Base-by-base conservation (phyloP, 2,113 vertebrate genomes). In the Lasiurus cinereus region DNA sequence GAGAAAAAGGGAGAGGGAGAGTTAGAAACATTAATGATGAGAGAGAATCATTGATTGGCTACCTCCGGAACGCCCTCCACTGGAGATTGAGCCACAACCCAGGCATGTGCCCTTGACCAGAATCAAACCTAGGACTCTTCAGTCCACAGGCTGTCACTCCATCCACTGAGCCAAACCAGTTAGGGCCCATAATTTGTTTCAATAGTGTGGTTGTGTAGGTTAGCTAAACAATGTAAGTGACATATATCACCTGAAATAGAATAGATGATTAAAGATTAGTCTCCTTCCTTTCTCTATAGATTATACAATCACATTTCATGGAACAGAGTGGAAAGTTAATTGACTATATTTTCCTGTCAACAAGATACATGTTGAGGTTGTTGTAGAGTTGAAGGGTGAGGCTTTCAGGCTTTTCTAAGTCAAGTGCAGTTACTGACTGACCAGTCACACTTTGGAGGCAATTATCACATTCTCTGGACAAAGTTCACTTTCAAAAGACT, bases 311-410 rank as follows among this genome's bases (percentile, higher is more conserved):
- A 76, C 52, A 50, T 93, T 70, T 36, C 48, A 83, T 69, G 52
- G 33, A 89, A 39, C 18, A 59, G 19, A 87, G 54, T 72, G 14
- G 36, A 52, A 80, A 85, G 52, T 80, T 88, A 93, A 93, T 72
- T 95, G 67, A n/a, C 67, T 94, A 2, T 80, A n/a, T 70, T 87
- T 82, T 77, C 88, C 36, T 94, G 59, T 84, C 72, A 72, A 31
- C 66, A 85, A 91, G 90, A 93, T 77, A 29, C 36, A 54, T 62
- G 78, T 72, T 94, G 72, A 52, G 27, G 36, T 29, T 80, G 14
- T 88, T 76, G 18, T 13, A 31, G 14, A 13, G 27, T 46, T 64
- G 36, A 84, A 88, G 22, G 16, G 22, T 88, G 31, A 94, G 36
- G 9, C 33, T 18, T 13, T 92, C 13, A 33, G 82, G 59, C 74